Percentiles rank a stretch among this genome's conserved stretches.
phyloP scores from a whole-genome alignment of 1,140 invertebrate genomes.

The Armadillidium nasatum region DNA sequence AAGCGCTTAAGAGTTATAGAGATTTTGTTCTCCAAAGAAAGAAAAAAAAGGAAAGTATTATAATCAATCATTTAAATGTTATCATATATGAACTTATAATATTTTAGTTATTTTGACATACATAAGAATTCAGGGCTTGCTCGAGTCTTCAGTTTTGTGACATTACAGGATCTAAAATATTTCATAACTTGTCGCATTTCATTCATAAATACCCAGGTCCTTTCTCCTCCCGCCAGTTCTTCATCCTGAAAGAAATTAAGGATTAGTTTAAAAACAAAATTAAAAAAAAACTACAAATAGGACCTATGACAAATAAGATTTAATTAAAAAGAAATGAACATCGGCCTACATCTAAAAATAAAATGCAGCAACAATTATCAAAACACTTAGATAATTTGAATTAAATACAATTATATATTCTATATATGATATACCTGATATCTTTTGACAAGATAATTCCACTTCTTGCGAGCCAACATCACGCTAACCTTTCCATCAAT shows the following conservation, averaged over 20 bases:
- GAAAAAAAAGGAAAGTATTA: too few relatives aligned
- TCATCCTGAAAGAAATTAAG: slow-evolving; percentile 39
- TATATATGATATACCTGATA: slow-evolving; percentile 32
- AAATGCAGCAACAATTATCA: too few relatives aligned
- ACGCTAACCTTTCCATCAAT: slow-evolving; percentile 39
- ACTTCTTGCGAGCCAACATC: slow-evolving; percentile 44
- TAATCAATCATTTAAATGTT: too few relatives aligned
- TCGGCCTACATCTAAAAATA: too few relatives aligned
- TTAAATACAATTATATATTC: slow-evolving; percentile 1
- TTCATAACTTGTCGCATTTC: slow-evolving; percentile 44
- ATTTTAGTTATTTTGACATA: slow-evolving; percentile 14
- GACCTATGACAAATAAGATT: too few relatives aligned
- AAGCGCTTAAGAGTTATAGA: too few relatives aligned
- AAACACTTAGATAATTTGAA: too few relatives aligned
- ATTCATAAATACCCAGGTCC: slow-evolving; percentile 42
- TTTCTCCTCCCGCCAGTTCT: slow-evolving; percentile 41
- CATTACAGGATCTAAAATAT: slow-evolving; percentile 38
- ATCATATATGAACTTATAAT: too few relatives aligned
- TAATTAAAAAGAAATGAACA: too few relatives aligned
- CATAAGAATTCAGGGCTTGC: slow-evolving; percentile 44
- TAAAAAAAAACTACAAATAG: too few relatives aligned
- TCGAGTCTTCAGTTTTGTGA: slow-evolving; percentile 39
- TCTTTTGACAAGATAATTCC: slow-evolving; percentile 44
- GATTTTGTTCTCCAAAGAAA: too few relatives aligned
- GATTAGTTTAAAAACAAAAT: too few relatives aligned